Base-by-base conservation (phyloP, 2,113 vertebrate species). In the Sprattus sprattus region DNA sequence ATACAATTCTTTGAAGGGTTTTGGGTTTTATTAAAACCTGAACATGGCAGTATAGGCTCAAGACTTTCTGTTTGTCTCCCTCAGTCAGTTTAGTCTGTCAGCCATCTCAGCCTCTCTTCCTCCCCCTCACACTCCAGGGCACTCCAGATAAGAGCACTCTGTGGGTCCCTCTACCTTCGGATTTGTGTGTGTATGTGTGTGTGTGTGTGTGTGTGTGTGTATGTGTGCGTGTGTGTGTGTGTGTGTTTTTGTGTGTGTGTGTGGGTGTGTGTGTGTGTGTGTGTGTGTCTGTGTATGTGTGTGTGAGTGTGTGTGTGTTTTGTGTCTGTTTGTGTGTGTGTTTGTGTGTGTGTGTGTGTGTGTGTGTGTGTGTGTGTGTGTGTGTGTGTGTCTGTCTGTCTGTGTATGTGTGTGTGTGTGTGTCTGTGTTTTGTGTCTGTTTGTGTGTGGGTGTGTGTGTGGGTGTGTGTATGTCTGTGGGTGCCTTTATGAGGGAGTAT, bases 361-460 rank as follows among this genome's bases (percentile, higher is more conserved):
- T 71, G 64, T 32, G n/a, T 9, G 9, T 32, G 64, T 71, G 13
- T 71, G 64, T 71, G 25, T 28, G 64, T 67, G 54, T 57, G 54
- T 57, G 54, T 57, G 54, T 57, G 54, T 64, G 57, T 64, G 57
- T 64, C 0, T 64, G 57, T 64, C 22, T 64, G 57, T 64, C 22
- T 64, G 57, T 64, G 57, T 64, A 20, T 64, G 67, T 32, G 67
- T 75, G 67, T 71, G 67, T 15, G 67, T 75, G 67, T 75, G 28
- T 28, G 25, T 75, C 9, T 28, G 28, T 11, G 67, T 11, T 39
- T 39, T 75, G 67, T 75, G 67, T 32, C 8, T 15, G 28, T 75
- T 0, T 64, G 57, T 64, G 67, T 32, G 67, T 75, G 67, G 28
- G 67, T 15, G 67, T 75, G 67, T 75, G 28, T 28, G 25, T 75